A percentile compares a stretch with the other conserved stretches of the same genome.
These are phyloP conservation scores for Lytechinus variegatus DNA, from an alignment of 35 echinoderm and acorn worm species.

Conservation along the genomic window DNA sequence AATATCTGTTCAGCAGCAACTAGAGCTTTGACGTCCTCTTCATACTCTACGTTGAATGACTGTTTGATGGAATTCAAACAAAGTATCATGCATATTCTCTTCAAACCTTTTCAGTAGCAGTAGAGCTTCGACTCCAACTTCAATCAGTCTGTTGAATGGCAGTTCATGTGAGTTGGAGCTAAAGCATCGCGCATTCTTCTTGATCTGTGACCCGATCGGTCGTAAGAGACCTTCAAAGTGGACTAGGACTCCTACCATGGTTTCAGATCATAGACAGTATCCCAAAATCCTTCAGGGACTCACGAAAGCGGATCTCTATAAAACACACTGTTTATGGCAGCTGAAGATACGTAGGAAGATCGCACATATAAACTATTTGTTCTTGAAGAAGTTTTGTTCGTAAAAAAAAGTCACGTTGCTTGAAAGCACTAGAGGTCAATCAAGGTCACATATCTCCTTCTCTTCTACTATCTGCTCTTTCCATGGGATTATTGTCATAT, in stretches of 20 bases:
- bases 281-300: not conserved
- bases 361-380: not conserved
- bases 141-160: not conserved
- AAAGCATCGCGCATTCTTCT: not conserved
- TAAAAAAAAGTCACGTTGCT: not conserved
- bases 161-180: not conserved
- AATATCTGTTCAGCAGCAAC: too few species aligned
- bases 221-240: not conserved
- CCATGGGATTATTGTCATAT: not conserved
- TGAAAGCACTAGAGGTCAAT: slow-evolving; percentile 27
- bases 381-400: not conserved
- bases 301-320: not conserved
- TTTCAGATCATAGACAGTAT: not conserved
- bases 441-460: slow-evolving; percentile 14
- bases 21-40: too few species aligned
- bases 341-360: slow-evolving; percentile 14
- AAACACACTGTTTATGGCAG: not conserved
- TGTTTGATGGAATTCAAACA: too few species aligned
- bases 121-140: too few species aligned
- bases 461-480: not conserved
- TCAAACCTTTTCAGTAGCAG: too few species aligned
- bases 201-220: not conserved
- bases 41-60: too few species aligned
- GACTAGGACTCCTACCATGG: not conserved
- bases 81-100: too few species aligned